These are phyloP conservation scores for Lasioglossum zephyrum DNA, from an alignment of 2,888 invertebrate genomes.

Conservation along the genomic window DNA sequence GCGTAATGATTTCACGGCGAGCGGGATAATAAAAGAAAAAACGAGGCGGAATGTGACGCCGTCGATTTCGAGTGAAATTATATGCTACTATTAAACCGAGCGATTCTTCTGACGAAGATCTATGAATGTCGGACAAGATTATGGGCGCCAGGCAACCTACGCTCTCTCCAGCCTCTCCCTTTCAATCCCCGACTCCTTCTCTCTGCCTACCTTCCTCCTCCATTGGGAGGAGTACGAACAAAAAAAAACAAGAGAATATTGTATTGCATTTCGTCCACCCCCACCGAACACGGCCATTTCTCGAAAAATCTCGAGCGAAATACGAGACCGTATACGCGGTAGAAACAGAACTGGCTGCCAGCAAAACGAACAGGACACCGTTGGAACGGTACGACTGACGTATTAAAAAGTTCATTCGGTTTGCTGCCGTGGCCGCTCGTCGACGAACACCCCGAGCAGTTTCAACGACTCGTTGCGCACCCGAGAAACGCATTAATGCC, in stretches of 20 bases:
- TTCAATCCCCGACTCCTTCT: neutral
- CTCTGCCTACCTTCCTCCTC: neutral
- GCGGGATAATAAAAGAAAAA: neutral
- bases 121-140: constrained; percentile 44
- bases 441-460: neutral
- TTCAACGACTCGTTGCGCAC: neutral
- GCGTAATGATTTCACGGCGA: neutral
- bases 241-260: neutral
- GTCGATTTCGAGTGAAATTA: constrained; percentile 36
- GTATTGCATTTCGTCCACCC: neutral
- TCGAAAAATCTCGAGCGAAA: constrained; percentile 9
- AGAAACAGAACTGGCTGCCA: neutral
- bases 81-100: constrained; percentile 35
- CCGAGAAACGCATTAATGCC: neutral
- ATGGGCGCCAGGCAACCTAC: constrained; percentile 66
- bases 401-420: constrained; percentile 40
- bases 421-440: neutral
- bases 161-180: constrained; percentile 14
- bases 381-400: constrained; percentile 13
- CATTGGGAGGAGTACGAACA: neutral
- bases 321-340: neutral
- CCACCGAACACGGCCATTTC: neutral
- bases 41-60: constrained; percentile 6
- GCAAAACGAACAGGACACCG: neutral
- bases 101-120: constrained; percentile 25